Evolutionary conservation across 35 echinoderm and acorn worm species (phyloP).

Genomic region (Holothuria glaberrima): DNA sequence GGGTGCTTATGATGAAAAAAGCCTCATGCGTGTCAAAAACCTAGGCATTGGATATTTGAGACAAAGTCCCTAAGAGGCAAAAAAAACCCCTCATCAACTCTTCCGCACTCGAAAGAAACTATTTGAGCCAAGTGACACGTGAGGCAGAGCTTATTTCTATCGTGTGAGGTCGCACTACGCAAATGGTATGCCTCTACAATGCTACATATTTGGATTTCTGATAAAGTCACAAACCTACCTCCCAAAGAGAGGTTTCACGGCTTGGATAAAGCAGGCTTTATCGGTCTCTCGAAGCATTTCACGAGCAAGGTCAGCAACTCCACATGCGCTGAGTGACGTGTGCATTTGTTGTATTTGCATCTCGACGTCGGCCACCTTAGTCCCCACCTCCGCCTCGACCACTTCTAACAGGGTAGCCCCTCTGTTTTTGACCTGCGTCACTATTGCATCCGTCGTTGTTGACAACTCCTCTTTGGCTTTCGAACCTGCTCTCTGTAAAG

Average conservation of each 20-base stretch:
- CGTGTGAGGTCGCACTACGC: no score
- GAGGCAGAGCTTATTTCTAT: no score
- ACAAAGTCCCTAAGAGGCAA: no score
- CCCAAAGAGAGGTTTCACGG: constrained; percentile 83
- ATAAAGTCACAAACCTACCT: constrained; percentile 44
- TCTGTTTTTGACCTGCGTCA: constrained; percentile 32
- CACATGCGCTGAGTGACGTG: constrained; percentile 65
- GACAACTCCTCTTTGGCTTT: constrained; percentile 60
- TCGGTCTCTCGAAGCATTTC: constrained; percentile 95
- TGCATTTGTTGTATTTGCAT: constrained; percentile 55
- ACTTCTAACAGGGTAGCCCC: constrained; percentile 13
- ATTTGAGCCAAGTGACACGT: no score
- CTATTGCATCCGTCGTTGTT: constrained; percentile 50
- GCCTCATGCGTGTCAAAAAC: no score
- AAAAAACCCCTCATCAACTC: no score
- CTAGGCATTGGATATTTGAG: no score
- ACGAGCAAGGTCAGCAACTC: constrained; percentile 79
- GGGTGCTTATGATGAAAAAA: no score
- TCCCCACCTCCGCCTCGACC: constrained; percentile 65
- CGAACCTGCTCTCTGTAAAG: constrained; percentile 40
- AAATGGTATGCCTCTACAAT: no score
- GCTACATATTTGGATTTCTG: no score
- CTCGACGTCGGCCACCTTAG: constrained; percentile 49
- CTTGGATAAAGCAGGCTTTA: constrained; percentile 93
- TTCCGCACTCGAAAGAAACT: no score